phyloP scores from a whole-genome alignment of 2,113 vertebrate species.

The Dicentrarchus labrax region DNA sequence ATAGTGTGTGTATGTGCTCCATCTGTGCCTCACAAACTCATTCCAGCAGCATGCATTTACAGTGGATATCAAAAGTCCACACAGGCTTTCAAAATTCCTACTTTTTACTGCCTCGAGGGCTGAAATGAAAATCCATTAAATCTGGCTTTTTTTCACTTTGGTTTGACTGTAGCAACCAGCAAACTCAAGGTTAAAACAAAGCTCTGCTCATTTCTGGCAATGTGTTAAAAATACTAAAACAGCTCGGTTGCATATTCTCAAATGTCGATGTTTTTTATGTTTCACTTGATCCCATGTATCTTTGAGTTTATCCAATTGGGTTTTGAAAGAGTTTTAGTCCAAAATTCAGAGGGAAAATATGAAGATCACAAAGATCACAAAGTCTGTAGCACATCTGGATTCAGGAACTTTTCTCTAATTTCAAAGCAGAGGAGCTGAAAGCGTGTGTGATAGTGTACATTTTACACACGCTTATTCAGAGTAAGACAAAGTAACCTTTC shows the following conservation, averaged over 20 bases:
- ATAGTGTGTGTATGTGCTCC: not conserved
- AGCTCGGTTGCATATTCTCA: not conserved
- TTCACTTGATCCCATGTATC: not conserved
- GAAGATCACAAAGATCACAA: not conserved
- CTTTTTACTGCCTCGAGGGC: constrained; percentile 32
- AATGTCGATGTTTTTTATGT: not conserved
- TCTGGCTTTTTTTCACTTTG: constrained; percentile 14
- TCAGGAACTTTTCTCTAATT: no score
- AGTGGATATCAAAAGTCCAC: constrained; percentile 27
- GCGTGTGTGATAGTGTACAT: not conserved
- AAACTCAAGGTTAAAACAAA: constrained; percentile 58
- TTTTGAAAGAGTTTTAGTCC: not conserved
- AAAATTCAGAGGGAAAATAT: not conserved
- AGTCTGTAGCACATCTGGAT: not conserved
- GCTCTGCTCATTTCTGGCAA: constrained; percentile 21
- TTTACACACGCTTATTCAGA: not conserved
- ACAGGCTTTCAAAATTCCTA: constrained; percentile 25
- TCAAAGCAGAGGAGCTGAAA: not conserved
- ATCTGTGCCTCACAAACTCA: not conserved
- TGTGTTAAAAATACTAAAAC: constrained; percentile 20
- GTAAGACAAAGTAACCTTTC: not conserved
- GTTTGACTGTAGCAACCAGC: constrained; percentile 40
- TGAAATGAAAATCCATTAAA: constrained; percentile 63
- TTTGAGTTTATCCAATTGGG: not conserved
- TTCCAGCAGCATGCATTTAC: constrained; percentile 30